Conservation (phyloP, 2,888 invertebrate species). For the Didymodactylos carnosus region DNA sequence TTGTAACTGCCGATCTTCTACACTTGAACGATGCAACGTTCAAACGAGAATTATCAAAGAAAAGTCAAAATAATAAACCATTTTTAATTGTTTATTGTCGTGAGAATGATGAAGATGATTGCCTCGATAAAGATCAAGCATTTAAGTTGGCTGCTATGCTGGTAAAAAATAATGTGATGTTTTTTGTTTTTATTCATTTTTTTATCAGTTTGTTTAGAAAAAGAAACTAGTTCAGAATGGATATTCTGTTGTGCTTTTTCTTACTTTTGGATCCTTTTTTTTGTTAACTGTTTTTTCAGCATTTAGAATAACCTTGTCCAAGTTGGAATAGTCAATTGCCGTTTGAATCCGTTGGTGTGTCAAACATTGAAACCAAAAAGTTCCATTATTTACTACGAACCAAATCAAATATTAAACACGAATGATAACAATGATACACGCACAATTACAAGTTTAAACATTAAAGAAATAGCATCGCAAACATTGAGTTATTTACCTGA, state of each 20-base stretch:
- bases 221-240: no score
- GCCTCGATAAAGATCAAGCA: slow-evolving; percentile 41
- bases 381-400: slow-evolving; percentile 33
- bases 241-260: not conserved
- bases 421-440: slow-evolving; percentile 19
- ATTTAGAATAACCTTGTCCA: slow-evolving; percentile 29
- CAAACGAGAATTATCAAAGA: not conserved
- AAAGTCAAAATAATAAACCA: slow-evolving; percentile 22
- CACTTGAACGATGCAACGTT: not conserved
- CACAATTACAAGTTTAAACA: slow-evolving; percentile 28
- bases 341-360: slow-evolving; percentile 35
- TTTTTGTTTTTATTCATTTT: no score
- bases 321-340: slow-evolving; percentile 41
- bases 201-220: no score
- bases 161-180: no score
- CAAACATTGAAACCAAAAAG: slow-evolving; percentile 32
- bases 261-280: not conserved
- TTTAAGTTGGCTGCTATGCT: slow-evolving; percentile 53
- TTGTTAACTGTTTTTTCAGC: slow-evolving; percentile 17
- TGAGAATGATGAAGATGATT: slow-evolving; percentile 38
- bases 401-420: no score
- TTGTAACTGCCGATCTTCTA: slow-evolving; percentile 32
- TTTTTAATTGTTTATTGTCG: slow-evolving; percentile 45
- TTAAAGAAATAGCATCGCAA: slow-evolving; percentile 42
- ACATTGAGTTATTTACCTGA: slow-evolving; percentile 45